These are phyloP conservation scores for Scleropages formosus DNA, from an alignment of 2,797 vertebrate species.

Conservation along the genomic window DNA sequence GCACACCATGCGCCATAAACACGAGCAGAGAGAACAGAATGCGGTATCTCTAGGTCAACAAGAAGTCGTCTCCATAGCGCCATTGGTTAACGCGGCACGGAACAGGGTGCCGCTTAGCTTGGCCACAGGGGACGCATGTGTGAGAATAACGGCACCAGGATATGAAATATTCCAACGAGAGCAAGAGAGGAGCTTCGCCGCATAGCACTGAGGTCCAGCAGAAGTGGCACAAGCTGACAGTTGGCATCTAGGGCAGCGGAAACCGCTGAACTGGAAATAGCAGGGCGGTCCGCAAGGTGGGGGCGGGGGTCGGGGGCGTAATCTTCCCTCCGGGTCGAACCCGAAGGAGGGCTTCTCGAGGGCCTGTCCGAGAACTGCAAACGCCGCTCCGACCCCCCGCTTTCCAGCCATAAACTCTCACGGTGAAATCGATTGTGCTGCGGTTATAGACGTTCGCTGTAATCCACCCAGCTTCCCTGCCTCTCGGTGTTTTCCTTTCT, in stretches of 20 bases:
- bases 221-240: background rate
- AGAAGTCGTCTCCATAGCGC: background rate
- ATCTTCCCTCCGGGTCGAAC: too few species aligned
- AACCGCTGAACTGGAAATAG: background rate
- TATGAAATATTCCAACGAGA: background rate
- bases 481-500: background rate
- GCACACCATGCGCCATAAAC: background rate
- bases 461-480: constrained; percentile 8
- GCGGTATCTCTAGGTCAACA: background rate
- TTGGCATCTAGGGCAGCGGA: background rate
- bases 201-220: background rate
- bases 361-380: background rate
- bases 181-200: background rate
- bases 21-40: background rate
- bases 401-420: constrained; percentile 6
- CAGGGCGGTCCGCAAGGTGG: background rate
- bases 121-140: background rate
- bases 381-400: background rate
- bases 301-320: too few species aligned
- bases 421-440: background rate
- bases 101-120: background rate
- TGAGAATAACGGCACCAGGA: background rate
- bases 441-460: background rate
- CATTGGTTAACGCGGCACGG: background rate
- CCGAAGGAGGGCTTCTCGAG: too few species aligned